Evolutionary conservation across 2,888 invertebrate genomes (phyloP).

Genomic region (Congeria kusceri): DNA sequence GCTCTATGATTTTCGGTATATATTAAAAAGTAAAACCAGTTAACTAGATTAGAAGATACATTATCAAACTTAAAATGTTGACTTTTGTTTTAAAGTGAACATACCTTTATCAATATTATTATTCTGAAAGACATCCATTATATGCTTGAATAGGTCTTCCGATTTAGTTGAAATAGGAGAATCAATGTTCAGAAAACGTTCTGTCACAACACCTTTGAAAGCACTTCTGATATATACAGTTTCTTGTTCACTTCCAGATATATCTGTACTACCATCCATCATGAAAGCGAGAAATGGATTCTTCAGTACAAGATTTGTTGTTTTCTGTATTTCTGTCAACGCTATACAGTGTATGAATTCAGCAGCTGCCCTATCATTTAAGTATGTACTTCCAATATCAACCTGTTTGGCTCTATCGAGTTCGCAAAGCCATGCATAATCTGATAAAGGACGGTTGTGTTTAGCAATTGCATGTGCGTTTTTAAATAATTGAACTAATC

Average conservation of each 20-base stretch:
- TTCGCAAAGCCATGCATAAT: conserved; percentile 41
- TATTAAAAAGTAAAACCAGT: too few species aligned
- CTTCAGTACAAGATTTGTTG: background rate
- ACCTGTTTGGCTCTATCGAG: conserved; percentile 41
- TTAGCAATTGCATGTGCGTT: conserved; percentile 49
- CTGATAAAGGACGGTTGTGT: conserved; percentile 33
- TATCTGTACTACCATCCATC: conserved; percentile 46
- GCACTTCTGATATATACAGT: conserved; percentile 18
- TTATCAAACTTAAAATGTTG: too few species aligned
- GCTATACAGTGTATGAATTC: conserved; percentile 30
- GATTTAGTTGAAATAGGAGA: conserved; percentile 23
- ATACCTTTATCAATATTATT: background rate
- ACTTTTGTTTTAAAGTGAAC: too few species aligned
- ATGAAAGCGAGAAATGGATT: conserved; percentile 27
- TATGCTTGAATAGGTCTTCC: conserved; percentile 5
- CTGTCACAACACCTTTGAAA: conserved; percentile 11
- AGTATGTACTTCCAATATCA: conserved; percentile 41
- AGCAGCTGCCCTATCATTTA: conserved; percentile 38
- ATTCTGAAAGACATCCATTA: background rate
- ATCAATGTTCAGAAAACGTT: conserved; percentile 22
- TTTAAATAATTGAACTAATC: conserved; percentile 35
- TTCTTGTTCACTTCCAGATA: conserved; percentile 40
- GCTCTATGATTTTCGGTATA: too few species aligned
- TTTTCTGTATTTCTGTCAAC: background rate
- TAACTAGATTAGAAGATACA: too few species aligned